Base-by-base conservation (phyloP, 1,140 invertebrate species). In the Aculops lycopersici region DNA sequence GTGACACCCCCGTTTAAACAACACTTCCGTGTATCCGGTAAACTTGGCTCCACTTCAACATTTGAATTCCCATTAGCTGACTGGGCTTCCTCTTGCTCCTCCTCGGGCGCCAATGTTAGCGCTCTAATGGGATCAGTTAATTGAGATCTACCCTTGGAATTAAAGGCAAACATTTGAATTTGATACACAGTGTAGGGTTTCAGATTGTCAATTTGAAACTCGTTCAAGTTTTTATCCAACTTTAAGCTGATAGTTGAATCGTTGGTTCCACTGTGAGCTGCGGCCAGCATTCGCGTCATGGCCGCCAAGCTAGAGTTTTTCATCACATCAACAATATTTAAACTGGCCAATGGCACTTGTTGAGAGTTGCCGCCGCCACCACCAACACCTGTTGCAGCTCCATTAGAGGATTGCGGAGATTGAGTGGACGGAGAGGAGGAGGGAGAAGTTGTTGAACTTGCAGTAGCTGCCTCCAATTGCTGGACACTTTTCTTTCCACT, bases 151-250 rank as follows among this genome's bases (percentile, higher is more conserved):
- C 75, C 75, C 47, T 69, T 68, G 16, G 63, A 63, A 53, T 78
- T 79, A 35, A 63, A 61, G 1, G 72, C 68, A 1, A 62, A 66
- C 8, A 76, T 65, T 0, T 65, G 64, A 1, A 78, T 61, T 50
- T 77, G 72, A 51, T 79, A 78, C 72, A 77, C 75, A 16, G 72
- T 76, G 47, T 71, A 69, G 1, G 72, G 69, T 2, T 61, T 54
- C 31, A 69, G 56, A 53, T 65, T 59, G 38, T 64, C 63, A 2
- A 75, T 47, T 0, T 65, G 51, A 0, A 68, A 58, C 31, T 57
- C 63, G 1, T 2, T 64, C 67, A 43, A 63, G 39, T 49, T 52
- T 16, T 42, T 43, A 2, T 24, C 8, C 24, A 31, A 31, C 24
- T 31, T 31, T 8, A 31, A n/a, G 24, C 24, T 31, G 24, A 31